phyloP scores from a whole-genome alignment of 2,797 vertebrate genomes.

The Leptatherina wallacei region DNA sequence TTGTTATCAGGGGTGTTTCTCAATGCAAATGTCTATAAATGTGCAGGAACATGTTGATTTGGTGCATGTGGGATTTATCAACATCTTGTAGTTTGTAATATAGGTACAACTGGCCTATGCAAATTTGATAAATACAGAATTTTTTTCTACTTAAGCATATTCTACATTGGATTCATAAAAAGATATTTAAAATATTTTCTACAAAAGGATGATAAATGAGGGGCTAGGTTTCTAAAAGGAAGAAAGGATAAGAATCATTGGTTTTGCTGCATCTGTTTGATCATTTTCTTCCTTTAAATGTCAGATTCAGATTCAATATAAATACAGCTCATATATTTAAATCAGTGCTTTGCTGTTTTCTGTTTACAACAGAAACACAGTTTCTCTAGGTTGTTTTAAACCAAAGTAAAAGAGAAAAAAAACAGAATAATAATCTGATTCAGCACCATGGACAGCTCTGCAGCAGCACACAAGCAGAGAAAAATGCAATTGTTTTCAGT shows the following conservation, averaged over 20 bases:
- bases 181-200: too few relatives aligned
- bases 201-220: too few relatives aligned
- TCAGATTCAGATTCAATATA: neutral
- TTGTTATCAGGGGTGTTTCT: too few relatives aligned
- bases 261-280: neutral
- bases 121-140: too few relatives aligned
- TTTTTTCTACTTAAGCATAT: too few relatives aligned
- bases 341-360: neutral
- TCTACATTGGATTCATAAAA: too few relatives aligned
- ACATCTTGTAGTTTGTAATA: too few relatives aligned
- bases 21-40: too few relatives aligned
- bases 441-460: conserved; percentile 54
- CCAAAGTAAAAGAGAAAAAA: neutral
- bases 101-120: too few relatives aligned
- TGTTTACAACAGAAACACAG: conserved; percentile 1
- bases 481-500: neutral
- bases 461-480: neutral
- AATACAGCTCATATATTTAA: neutral
- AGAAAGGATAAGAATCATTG: neutral
- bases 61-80: too few relatives aligned
- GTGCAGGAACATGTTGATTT: too few relatives aligned
- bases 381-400: neutral
- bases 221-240: too few relatives aligned
- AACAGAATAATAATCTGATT: conserved; percentile 2
- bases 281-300: neutral